Percentiles rank a stretch among this genome's conserved stretches.
Evolutionary conservation across 2,113 vertebrate genomes (phyloP).

Genomic region (Gallinago undulata): DNA sequence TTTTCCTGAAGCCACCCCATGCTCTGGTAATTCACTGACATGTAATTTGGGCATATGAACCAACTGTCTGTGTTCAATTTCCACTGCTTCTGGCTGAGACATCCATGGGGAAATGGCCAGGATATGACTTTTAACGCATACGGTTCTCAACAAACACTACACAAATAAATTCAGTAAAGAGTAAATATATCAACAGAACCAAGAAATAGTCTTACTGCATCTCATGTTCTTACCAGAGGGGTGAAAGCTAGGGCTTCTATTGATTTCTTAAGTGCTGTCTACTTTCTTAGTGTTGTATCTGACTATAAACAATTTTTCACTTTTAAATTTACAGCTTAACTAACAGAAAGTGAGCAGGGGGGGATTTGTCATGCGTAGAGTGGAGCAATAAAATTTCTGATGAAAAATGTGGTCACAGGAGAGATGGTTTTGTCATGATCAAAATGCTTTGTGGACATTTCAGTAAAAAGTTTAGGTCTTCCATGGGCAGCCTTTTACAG

Average conservation of each 20-base stretch:
- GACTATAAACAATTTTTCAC: neutral
- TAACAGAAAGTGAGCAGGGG: neutral
- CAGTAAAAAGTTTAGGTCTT: neutral
- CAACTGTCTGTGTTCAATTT: neutral
- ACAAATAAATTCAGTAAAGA: neutral
- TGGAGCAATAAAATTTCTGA: neutral
- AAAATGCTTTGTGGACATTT: neutral
- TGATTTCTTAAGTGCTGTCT: neutral
- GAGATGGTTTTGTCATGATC: neutral
- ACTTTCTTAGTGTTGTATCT: neutral
- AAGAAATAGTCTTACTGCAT: neutral
- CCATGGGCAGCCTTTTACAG: neutral
- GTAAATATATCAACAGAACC: neutral
- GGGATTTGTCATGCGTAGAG: neutral
- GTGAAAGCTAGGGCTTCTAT: neutral
- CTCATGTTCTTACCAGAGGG: neutral
- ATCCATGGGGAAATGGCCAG: neutral
- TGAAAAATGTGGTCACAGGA: neutral
- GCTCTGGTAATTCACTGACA: neutral
- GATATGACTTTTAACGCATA: neutral
- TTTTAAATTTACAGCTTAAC: neutral
- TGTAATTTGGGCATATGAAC: rapidly evolving
- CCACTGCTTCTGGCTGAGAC: neutral
- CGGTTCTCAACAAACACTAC: neutral
- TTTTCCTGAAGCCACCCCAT: rapidly evolving